Base-by-base conservation (phyloP, 2,888 invertebrate species). In the Caenorhabditis parvicauda region DNA sequence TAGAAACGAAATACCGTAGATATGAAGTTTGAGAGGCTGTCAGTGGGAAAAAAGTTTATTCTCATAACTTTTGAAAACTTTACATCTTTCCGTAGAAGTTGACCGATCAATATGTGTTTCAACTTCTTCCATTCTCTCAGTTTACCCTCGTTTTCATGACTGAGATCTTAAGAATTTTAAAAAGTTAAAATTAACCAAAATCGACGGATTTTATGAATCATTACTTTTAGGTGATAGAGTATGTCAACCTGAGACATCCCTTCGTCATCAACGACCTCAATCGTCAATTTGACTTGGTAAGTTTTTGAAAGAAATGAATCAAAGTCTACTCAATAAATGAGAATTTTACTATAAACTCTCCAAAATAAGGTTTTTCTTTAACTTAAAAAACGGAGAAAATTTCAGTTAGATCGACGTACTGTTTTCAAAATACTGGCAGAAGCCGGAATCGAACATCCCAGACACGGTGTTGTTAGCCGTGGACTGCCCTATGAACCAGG, bases 231-330 rank as follows among this genome's bases (percentile, higher is more conserved):
- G 96, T 96, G 27, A 92, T 96, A 76, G 90, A 90, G 79, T 99
- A 99, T 84, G 90, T 93, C 53, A 90, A 90, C 79, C 85, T 95
- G 58, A 87, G 93, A 70, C 90, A 90, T 82, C 96, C 98, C 0
- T 96, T 93, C 82, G 90, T 95, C 68, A 91, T 99, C 76, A 99
- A 99, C 83, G 94, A 99, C 85, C 87, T 99, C 72, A 91, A 92
- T 79, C 92, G 94, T 90, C 98, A 99, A 83, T 96, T 92, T 84
- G 92, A 92, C 82, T 90, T 98, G 80, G 93, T 90, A 86, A 46
- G 65, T 56, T 27, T 22, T 38, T 22, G 41, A 7, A 25, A 41
- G 24, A 21, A 47, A 52, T 28, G 9, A 24, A 32, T 17, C 21
- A 37, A 47, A 38, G 21, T 27, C 37, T 25, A 5, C 25, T 5